These are phyloP conservation scores for Cassiopea xamachana DNA, from an alignment of 30 jellyfish, hydroid and myxozoan genomes.

Conservation along the genomic window DNA sequence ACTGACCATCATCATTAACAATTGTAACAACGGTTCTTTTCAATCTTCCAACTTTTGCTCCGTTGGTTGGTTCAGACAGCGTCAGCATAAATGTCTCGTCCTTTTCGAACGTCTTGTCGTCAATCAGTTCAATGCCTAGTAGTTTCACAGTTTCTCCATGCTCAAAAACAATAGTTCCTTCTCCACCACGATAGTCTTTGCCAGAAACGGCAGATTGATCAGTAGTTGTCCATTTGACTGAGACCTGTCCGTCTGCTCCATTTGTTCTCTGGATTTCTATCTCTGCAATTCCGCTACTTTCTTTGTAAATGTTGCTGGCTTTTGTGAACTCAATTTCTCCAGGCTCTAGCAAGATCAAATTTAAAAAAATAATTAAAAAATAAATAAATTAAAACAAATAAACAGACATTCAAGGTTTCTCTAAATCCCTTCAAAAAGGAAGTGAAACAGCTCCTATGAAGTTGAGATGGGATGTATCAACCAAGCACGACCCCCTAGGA, in stretches of 20 bases:
- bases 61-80: conserved; percentile 83
- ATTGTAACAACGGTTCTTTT: conserved; percentile 94
- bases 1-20: conserved; percentile 97
- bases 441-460: no score
- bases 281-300: conserved; percentile 92
- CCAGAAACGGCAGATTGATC: conserved; percentile 97
- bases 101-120: conserved; percentile 94
- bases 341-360: conserved; percentile 73
- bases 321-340: conserved; percentile 87
- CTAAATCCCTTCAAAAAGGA: no score
- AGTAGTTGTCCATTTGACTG: conserved; percentile 91
- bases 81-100: conserved; percentile 95
- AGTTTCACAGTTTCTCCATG: conserved; percentile 97
- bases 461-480: no score
- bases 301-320: conserved; percentile 89
- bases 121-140: conserved; percentile 81
- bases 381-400: no score
- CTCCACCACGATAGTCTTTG: conserved; percentile 96
- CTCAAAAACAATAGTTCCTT: conserved; percentile 87
- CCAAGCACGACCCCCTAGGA: no score
- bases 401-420: no score
- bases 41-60: conserved; percentile 89
- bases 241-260: conserved; percentile 98
- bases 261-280: conserved; percentile 79
- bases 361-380: background rate